Conservation (phyloP, 2,797 vertebrate species). For the Pseudochromis fuscus region DNA sequence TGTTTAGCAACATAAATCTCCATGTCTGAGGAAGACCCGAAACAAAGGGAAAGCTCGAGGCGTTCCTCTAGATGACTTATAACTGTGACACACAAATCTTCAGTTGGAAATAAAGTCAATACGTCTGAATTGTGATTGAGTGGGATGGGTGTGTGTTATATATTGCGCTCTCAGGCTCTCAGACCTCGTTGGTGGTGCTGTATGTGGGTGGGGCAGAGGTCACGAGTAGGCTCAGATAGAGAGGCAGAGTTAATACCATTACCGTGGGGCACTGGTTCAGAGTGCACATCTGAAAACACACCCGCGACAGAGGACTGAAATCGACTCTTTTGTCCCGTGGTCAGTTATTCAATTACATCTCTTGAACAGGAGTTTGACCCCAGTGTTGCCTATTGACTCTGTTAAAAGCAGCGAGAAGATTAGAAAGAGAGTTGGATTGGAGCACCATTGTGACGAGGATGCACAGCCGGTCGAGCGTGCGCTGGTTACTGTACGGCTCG, state of each 20-base stretch:
- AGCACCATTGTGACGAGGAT: conserved; percentile 6
- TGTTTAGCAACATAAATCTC: conserved; percentile 61
- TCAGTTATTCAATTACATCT: conserved; percentile 81
- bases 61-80: conserved; percentile 54
- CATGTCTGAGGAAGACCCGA: conserved; percentile 67
- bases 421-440: conserved; percentile 19
- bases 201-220: conserved; percentile 59
- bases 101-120: conserved; percentile 56
- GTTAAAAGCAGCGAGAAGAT: conserved; percentile 57
- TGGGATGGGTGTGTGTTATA: conserved; percentile 16
- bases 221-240: conserved; percentile 63
- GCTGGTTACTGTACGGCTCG: no score
- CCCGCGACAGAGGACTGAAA: conserved; percentile 60
- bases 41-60: conserved; percentile 49
- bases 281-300: conserved; percentile 68
- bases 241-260: conserved; percentile 76
- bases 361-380: conserved; percentile 72
- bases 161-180: conserved; percentile 17
- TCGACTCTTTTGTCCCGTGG: conserved; percentile 70
- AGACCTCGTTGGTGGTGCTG: conserved; percentile 30
- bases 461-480: no score
- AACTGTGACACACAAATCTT: conserved; percentile 48
- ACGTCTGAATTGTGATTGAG: conserved; percentile 63
- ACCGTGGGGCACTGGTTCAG: conserved; percentile 67
- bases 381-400: conserved; percentile 66